A percentile compares a stretch with the other conserved stretches of the same genome.
phyloP scores from a whole-genome alignment of 2,113 vertebrate genomes.

The Pogona vitticeps region DNA sequence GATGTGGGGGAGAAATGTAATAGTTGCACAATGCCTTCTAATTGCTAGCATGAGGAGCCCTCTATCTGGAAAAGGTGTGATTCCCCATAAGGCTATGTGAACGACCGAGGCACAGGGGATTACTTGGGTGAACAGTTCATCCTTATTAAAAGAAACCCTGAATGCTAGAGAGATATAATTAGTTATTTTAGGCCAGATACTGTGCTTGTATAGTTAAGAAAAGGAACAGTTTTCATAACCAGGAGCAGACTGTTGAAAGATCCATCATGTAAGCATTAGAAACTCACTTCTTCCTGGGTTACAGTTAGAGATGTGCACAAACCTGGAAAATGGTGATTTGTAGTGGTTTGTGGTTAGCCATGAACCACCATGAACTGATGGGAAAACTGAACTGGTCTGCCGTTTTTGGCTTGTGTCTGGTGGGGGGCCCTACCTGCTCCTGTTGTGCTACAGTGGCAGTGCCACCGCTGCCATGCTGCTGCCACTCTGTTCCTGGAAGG shows the following conservation, averaged over 20 bases:
- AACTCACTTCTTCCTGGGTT: not conserved
- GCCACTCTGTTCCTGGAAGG: no score
- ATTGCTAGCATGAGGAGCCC: not conserved
- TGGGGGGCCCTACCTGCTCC: no score
- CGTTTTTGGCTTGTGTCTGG: no score
- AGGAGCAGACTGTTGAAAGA: not conserved
- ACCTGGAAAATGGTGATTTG: no score
- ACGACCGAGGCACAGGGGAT: not conserved
- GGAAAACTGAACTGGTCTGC: no score
- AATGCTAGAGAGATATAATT: not conserved
- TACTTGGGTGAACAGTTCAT: not conserved
- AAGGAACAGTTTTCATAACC: not conserved
- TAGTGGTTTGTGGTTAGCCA: no score
- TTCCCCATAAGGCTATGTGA: not conserved
- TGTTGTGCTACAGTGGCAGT: no score
- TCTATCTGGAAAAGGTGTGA: not conserved
- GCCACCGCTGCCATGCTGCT: no score
- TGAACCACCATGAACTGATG: no score
- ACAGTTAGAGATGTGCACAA: no score
- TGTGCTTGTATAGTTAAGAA: not conserved
- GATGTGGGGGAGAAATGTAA: not conserved
- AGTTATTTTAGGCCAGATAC: not conserved
- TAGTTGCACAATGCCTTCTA: not conserved
- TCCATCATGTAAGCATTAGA: not conserved
- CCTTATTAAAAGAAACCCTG: not conserved